Evolutionary conservation across 2,113 vertebrate species (phyloP), one percentile per base, ranked within the genome.

Genomic region (Colistium nudipinnis): DNA sequence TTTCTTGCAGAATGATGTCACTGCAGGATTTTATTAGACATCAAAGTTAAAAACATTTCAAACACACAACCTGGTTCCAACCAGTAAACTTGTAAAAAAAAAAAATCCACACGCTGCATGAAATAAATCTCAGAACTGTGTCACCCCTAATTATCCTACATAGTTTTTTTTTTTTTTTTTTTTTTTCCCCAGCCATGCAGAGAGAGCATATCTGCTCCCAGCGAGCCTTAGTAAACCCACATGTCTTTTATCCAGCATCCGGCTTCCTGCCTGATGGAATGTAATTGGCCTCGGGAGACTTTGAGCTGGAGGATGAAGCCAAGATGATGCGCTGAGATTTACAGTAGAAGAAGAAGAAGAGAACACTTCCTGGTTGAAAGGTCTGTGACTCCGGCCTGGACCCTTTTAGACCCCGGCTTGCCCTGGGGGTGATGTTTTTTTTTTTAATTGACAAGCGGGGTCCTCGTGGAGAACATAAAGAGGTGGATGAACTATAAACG

Each of bases 241-340:
- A 48, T 74, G 78, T 89, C 84, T 88, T 88, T 82, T 82, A 87
- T 84, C 82, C 76, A 1, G 80, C 76, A 85, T 89, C 85, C 78
- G 61, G 82, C 78, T 87, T 87, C 85, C 84, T 84, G 87, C 64
- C 78, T 89, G 82, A 89, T 84, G 84, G 78, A 85, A 87, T 61
- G 82, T 89, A 88, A 89, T 89, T 90, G 85, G 86, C 87, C 87
- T 81, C 79, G 16, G 77, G 82, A 84, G 87, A 76, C n/a, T n/a
- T n/a, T n/a, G 76, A 62, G 66, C 20, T 0, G n/a, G 45, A 47
- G 45, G 24, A 9, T 0, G 5, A 33, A 1, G 52, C 78, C 38
- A 68, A 59, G 78, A 78, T 73, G 73, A 81, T 69, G n/a, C 63
- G 12, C 53, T n/a, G 9, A 74, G 78, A 70, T 81, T 74, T 47